Evolutionary conservation across 2,113 vertebrate species (phyloP).

Genomic region (Piprites chloris): DNA sequence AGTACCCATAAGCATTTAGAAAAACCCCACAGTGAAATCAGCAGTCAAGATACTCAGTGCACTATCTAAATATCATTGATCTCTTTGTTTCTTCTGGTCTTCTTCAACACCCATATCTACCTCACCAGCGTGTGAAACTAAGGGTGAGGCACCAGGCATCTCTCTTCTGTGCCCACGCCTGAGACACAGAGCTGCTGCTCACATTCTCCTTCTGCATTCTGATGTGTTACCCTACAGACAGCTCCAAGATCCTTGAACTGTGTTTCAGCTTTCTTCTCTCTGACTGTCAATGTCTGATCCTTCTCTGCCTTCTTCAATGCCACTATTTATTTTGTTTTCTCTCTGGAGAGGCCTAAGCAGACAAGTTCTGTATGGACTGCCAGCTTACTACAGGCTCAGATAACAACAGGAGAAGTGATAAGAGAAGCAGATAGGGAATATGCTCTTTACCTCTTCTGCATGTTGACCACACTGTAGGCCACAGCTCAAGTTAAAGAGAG

Average conservation of each 20-base stretch:
- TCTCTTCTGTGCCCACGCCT: neutral
- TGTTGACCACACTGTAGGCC: neutral
- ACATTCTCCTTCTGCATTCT: neutral
- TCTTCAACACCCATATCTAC: neutral
- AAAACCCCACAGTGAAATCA: neutral
- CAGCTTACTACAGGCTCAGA: neutral
- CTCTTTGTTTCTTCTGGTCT: neutral
- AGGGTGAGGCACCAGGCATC: neutral
- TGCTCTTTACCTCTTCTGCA: neutral
- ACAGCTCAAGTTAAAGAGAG: neutral
- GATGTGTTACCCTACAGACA: fast-evolving
- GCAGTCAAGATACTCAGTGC: neutral
- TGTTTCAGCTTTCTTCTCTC: neutral
- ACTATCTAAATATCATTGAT: neutral
- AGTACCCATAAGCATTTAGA: neutral
- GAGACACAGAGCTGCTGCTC: neutral
- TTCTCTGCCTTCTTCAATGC: neutral
- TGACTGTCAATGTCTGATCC: neutral
- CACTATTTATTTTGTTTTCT: neutral
- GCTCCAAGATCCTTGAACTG: neutral
- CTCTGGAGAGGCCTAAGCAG: neutral
- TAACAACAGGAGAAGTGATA: neutral
- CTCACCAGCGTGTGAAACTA: neutral
- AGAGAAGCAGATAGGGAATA: neutral
- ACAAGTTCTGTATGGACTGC: neutral